phyloP scores from a whole-genome alignment of 1,140 invertebrate genomes.

The Drosophila suzukii region DNA sequence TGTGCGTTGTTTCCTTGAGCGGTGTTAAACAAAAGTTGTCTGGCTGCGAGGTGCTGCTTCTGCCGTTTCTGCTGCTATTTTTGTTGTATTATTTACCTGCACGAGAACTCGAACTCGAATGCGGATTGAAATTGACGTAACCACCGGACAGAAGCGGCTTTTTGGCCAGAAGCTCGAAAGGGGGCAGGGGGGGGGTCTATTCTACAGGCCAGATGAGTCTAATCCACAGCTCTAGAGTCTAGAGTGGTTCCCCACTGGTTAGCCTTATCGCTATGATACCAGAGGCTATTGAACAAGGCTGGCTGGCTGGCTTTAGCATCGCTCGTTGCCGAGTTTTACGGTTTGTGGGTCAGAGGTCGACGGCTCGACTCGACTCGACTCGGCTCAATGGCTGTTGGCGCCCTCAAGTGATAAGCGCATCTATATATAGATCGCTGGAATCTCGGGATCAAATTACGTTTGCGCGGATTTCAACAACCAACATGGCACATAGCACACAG shows the following conservation, averaged over 20 bases:
- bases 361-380: slow-evolving; percentile 4
- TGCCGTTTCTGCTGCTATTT: slow-evolving; percentile 22
- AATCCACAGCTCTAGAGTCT: slow-evolving; percentile 22
- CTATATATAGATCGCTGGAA: slow-evolving; percentile 34
- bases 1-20: slow-evolving; percentile 65
- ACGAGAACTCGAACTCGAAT: slow-evolving; percentile 41
- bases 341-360: slow-evolving; percentile 63
- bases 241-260: slow-evolving; percentile 55
- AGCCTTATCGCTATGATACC: slow-evolving; percentile 62
- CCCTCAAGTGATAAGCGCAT: slow-evolving; percentile 55
- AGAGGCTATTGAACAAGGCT: slow-evolving; percentile 64
- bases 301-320: slow-evolving; percentile 37
- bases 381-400: slow-evolving; percentile 17
- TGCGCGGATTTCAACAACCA: slow-evolving; percentile 59
- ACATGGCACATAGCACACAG: slow-evolving; percentile 10
- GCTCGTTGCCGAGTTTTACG: slow-evolving; percentile 22
- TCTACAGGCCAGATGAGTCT: slow-evolving; percentile 3
- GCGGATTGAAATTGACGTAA: slow-evolving; percentile 59
- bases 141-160: slow-evolving; percentile 32
- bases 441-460: slow-evolving; percentile 34
- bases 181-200: slow-evolving; percentile 4
- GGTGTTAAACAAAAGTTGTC: slow-evolving; percentile 58
- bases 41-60: slow-evolving; percentile 38
- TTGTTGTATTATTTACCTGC: slow-evolving; percentile 44
- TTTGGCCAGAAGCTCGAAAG: slow-evolving; percentile 11